Evolutionary conservation across 2,113 vertebrate species (phyloP).

Genomic region (Uropsilus gracilis): DNA sequence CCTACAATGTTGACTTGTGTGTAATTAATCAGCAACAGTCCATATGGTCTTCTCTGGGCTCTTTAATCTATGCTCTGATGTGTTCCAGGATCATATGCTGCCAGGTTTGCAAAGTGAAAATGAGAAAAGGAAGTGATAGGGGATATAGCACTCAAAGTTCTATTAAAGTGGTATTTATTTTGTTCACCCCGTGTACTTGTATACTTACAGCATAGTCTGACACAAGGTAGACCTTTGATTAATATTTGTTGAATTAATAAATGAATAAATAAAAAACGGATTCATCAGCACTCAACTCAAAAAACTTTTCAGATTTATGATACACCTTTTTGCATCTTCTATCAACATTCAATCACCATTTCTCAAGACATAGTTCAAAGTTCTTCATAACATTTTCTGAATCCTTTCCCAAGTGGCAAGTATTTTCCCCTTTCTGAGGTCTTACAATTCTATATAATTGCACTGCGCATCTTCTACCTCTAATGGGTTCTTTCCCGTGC

Average conservation of each 20-base stretch:
- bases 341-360: not conserved
- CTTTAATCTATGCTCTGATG: not conserved
- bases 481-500: not conserved
- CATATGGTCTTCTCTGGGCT: not conserved
- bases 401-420: not conserved
- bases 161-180: not conserved
- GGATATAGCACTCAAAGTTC: not conserved
- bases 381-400: not conserved
- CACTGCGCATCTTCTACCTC: not conserved
- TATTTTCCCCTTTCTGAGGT: not conserved
- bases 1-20: not conserved
- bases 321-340: not conserved
- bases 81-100: not conserved
- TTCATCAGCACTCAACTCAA: not conserved
- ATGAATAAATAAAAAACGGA: not conserved
- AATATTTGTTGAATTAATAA: not conserved
- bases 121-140: not conserved
- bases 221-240: not conserved
- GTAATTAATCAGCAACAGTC: not conserved
- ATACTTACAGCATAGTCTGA: not conserved
- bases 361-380: not conserved
- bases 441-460: not conserved
- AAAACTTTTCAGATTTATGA: not conserved
- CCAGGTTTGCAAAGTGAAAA: not conserved
- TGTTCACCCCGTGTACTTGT: not conserved